Conservation (phyloP, 2,797 vertebrate genomes). For the Leptodactylus fallax region DNA sequence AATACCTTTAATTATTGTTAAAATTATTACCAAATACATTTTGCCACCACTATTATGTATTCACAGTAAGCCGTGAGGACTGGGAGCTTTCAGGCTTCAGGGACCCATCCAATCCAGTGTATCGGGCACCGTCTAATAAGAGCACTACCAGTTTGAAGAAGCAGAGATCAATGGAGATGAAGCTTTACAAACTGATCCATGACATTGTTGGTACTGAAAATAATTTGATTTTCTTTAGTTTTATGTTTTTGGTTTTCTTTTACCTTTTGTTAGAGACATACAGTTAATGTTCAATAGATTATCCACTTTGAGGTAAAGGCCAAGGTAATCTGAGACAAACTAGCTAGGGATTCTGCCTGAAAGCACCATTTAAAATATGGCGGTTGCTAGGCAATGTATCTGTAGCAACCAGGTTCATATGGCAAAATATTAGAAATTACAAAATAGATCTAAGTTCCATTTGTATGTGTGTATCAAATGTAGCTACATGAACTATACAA, state of each 20-base stretch:
- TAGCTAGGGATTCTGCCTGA: not conserved
- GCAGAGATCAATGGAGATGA: slow-evolving; percentile 53
- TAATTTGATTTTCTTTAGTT: not conserved
- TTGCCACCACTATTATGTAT: not conserved
- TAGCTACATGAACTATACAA: too few species aligned
- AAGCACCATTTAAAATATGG: too few species aligned
- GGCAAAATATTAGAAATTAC: not conserved
- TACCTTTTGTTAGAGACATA: too few species aligned
- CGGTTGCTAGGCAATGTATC: not conserved
- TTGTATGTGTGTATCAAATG: too few species aligned
- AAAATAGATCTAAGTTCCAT: too few species aligned
- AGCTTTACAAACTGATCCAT: slow-evolving; percentile 62
- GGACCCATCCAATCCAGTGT: slow-evolving; percentile 64
- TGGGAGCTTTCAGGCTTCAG: slow-evolving; percentile 57
- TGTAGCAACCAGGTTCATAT: not conserved
- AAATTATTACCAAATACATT: not conserved
- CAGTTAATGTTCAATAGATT: too few species aligned
- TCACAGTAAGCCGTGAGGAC: slow-evolving; percentile 60
- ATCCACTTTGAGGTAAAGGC: not conserved
- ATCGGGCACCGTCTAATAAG: slow-evolving; percentile 63
- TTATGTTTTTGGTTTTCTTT: too few species aligned
- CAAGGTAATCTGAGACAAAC: not conserved
- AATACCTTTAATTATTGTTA: not conserved
- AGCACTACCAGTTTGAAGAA: not conserved
- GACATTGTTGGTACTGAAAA: slow-evolving; percentile 65